Evolutionary conservation across 2,888 invertebrate species (phyloP), one percentile per base, ranked within the genome.

Genomic region (Orchestes rusci): DNA sequence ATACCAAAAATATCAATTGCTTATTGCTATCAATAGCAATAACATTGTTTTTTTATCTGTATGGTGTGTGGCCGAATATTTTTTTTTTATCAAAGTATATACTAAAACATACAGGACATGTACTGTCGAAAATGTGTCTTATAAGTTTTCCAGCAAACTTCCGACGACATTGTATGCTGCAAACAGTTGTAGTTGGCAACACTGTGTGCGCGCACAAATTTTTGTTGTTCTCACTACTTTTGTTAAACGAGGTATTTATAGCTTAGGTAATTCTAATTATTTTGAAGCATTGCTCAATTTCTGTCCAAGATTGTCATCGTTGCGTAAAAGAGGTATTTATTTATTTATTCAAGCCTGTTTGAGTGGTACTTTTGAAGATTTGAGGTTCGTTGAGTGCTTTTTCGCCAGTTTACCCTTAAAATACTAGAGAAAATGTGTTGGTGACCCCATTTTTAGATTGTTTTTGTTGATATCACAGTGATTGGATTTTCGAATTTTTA

Each of bases 221-320:
- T 54, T 49, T 56, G 52, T 51, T 51, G 43, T 56, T 51, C 41
- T 44, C 17, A 44, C 38, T 47, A 50, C 50, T 49, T 53, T 53
- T 45, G 52, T 47, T 46, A 39, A 35, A 53, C 44, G 58, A 58
- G 58, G 58, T 58, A 58, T 58, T 58, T 58, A 58, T 58, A 49
- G 48, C 12, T 49, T 49, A 29, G 10, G 23, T 23, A 7, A 7
- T 23, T 7, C 5, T 23, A 23, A 5, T 23, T 7, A 10, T 23
- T 23, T 23, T 7, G 10, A 5, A 23, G 23, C 23, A 10, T 23
- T 23, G n/a, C n/a, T n/a, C n/a, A n/a, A n/a, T n/a, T n/a, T n/a
- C n/a, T n/a, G n/a, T n/a, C n/a, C n/a, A n/a, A n/a, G n/a, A 16
- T 29, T 48, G 15, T 45, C 48, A 48, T 41, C 48, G 34, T 45